Evolutionary conservation across 2,888 invertebrate genomes (phyloP).

Genomic region (Stegana nigrithorax): DNA sequence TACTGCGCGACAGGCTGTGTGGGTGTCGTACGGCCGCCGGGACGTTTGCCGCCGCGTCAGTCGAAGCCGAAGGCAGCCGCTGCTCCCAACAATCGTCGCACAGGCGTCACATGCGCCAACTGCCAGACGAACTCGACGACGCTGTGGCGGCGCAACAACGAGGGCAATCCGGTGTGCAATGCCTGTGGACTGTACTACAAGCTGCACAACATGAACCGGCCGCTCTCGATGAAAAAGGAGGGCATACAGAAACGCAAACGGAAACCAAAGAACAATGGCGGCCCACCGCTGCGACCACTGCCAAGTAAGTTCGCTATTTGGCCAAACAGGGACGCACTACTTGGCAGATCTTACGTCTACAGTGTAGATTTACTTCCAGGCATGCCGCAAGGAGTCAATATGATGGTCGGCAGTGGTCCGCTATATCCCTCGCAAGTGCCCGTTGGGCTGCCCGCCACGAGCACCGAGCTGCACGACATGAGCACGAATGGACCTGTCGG

Average conservation of each 20-base stretch:
- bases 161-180: constrained; percentile 88
- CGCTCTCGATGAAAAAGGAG: constrained; percentile 98
- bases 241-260: constrained; percentile 97
- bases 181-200: constrained; percentile 75
- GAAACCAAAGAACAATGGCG: constrained; percentile 78
- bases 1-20: constrained; percentile 52
- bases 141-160: constrained; percentile 87
- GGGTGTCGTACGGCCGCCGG: constrained; percentile 33
- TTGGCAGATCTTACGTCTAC: background rate
- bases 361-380: constrained; percentile 34
- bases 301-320: constrained; percentile 64
- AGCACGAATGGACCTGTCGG: constrained; percentile 39
- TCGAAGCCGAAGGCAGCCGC: constrained; percentile 59
- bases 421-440: constrained; percentile 67
- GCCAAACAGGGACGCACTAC: background rate
- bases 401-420: constrained; percentile 48
- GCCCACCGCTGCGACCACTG: constrained; percentile 50
- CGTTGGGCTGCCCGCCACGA: constrained; percentile 39
- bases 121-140: constrained; percentile 79
- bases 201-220: constrained; percentile 78
- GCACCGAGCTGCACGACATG: constrained; percentile 64
- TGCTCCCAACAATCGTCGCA: constrained; percentile 63
- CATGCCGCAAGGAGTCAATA: constrained; percentile 50
- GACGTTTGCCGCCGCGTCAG: constrained; percentile 58
- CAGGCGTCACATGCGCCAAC: constrained; percentile 72